Evolutionary conservation across 1,140 invertebrate genomes (phyloP), one percentile per base, ranked within the genome.

Genomic region (Lepidurus arcticus): DNA sequence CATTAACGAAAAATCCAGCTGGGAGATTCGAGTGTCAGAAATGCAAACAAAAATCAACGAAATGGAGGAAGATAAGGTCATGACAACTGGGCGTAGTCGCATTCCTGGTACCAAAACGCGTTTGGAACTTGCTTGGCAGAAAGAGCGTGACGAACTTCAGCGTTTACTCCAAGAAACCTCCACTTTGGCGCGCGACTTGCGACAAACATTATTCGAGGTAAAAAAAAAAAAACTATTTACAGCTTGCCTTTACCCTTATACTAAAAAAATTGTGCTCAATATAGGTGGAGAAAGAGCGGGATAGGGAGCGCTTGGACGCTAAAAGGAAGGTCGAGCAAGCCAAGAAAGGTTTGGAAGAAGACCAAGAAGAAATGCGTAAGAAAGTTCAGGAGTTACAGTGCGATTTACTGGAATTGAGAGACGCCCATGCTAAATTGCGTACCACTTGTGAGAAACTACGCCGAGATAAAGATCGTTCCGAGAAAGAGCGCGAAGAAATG

Each of bases 71-170:
- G 93, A 95, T 78, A 87, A 91, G 76, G 86, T 94, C 73, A 85
- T 94, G 7, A 89, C 88, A 1, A 92, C 92, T 78, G 81, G 86
- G 86, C 80, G 85, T 85, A 79, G 84, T 1, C 87, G 94, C 78
- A 91, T 94, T 80, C 91, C 93, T 6, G 93, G 94, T 34, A 86
- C 95, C 74, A 92, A 93, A 83, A 94, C 94, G 1, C 90, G 93
- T 53, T 91, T 98, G 89, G 95, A 98, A 84, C 85, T 97, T 13
- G 94, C 95, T 1, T 98, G 96, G 96, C 94, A 97, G 82, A 97
- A 97, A 84, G 96, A 98, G 84, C 87, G 96, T 77, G 92, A 94
- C 82, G 94, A 97, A 82, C 94, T 97, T 82, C 94, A 96, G 81
- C 88, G 94, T 9, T 85, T 97, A 26, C 85, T 98, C 6, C 92